These are phyloP conservation scores for Hyposoter didymator DNA, from an alignment of 2,888 invertebrate genomes.

Conservation along the genomic window DNA sequence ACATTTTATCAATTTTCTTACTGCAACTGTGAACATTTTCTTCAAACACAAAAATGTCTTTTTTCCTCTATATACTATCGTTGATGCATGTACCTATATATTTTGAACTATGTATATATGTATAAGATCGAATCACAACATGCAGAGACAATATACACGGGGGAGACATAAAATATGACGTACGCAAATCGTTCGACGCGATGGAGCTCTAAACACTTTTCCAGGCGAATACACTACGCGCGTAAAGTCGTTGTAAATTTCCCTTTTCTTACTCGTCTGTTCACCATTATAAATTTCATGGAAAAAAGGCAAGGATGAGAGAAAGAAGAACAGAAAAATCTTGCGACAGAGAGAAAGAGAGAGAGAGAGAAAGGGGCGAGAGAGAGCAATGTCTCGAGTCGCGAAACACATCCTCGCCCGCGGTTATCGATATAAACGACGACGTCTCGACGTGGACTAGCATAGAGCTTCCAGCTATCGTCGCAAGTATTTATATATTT, in stretches of 20 bases:
- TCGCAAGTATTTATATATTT: slow-evolving; percentile 7
- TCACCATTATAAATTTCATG: neutral
- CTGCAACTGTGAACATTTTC: neutral
- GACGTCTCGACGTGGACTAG: slow-evolving; percentile 32
- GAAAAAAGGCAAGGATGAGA: neutral
- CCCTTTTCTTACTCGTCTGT: neutral
- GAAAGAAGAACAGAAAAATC: neutral
- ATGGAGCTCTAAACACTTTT: slow-evolving; percentile 38
- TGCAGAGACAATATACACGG: neutral
- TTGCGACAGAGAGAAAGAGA: slow-evolving; percentile 1
- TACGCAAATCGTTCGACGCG: slow-evolving; percentile 34
- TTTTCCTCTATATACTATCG: neutral
- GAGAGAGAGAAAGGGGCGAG: neutral
- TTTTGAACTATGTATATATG: neutral
- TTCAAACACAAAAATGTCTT: neutral
- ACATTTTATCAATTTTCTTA: slow-evolving; percentile 1
- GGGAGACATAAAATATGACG: slow-evolving; percentile 13
- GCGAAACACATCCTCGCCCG: slow-evolving; percentile 47
- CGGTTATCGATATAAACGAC: slow-evolving; percentile 64
- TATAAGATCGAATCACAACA: slow-evolving; percentile 3
- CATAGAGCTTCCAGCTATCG: slow-evolving; percentile 24
- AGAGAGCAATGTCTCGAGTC: neutral
- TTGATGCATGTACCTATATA: neutral
- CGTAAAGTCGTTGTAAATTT: slow-evolving; percentile 14
- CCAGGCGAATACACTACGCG: slow-evolving; percentile 16